Base-by-base conservation (phyloP, 2,888 invertebrate species). In the Andrena fulva region DNA sequence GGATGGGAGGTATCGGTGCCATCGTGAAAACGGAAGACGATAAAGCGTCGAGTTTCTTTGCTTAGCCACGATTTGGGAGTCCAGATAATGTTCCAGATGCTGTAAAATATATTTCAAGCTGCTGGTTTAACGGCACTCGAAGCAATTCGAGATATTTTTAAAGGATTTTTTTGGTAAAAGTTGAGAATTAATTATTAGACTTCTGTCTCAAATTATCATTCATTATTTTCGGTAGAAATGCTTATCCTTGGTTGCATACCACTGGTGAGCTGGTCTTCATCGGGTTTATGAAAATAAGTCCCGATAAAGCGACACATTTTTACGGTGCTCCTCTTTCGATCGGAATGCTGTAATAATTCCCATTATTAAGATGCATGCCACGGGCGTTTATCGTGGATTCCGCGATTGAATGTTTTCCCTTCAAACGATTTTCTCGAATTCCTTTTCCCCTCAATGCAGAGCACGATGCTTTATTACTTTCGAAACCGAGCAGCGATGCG, bases 351-450 rank as follows among this genome's bases (percentile, higher is more conserved):
- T 75, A 75, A 69, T 75, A 62, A 75, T 75, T 60, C 75, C 54
- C 62, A 75, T 69, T 69, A 75, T 69, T 69, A 75, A 52, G 35
- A 54, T 66, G 54, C 73, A 35, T 56, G 54, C 73, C 35, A 42
- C 20, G 29, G 42, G 27, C 56, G 54, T 72, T 29, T 42, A 52
- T 29, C 20, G 56, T 16, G 64, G 66, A 66, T 56, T 66, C 56
- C 27, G 54, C 54, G 42, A 66, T 73, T n/a, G 73, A 56, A 29
- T 73, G 73, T 73, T 73, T 73, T 73, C 54, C 12, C 6, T 66
- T 66, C 29, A 5, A 29, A 63, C 24, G 24, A 31, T 29, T 50
- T 73, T 73, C 54, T 27, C 35, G 35, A 52, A 64, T 73, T 73
- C 35, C 33, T 64, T 24, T 27, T 29, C 8, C 10, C 42, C 35